These are phyloP conservation scores for Lutjanus argentimaculatus DNA, from an alignment of 2,797 vertebrate genomes.

Conservation along the genomic window DNA sequence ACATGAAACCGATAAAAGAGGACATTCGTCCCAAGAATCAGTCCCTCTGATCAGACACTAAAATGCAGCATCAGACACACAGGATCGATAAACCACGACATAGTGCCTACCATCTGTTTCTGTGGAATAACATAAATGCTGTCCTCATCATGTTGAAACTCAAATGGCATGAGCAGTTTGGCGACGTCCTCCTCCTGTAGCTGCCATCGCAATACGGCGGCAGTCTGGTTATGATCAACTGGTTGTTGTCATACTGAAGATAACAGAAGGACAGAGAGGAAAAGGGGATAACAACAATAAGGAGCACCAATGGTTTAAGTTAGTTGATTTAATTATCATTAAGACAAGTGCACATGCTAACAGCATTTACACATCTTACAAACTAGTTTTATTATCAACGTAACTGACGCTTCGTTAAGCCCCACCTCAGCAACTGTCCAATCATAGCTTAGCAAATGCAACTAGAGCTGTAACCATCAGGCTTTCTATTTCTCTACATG, in stretches of 20 bases:
- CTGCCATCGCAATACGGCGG: rapidly evolving
- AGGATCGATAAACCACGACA: background rate
- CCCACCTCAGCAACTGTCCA: no score
- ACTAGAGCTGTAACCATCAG: no score
- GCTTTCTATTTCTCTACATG: no score
- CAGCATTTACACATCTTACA: no score
- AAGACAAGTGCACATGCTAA: no score
- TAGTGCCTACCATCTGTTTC: slow-evolving; percentile 40
- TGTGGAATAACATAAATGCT: slow-evolving; percentile 62
- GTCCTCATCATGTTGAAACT: slow-evolving; percentile 14
- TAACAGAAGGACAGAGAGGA: slow-evolving; percentile 1
- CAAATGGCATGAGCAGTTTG: slow-evolving; percentile 27
- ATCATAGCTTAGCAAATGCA: no score
- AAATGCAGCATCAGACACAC: no score
- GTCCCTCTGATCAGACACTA: background rate
- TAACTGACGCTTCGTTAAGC: no score
- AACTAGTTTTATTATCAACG: no score
- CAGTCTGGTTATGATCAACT: slow-evolving; percentile 53
- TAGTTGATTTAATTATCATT: no score
- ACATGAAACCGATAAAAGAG: no score
- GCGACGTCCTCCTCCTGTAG: slow-evolving; percentile 58
- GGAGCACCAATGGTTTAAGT: no score
- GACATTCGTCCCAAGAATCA: background rate
- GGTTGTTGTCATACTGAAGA: rapidly evolving
- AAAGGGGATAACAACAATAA: background rate